Evolutionary conservation across 64 coral and sea anemone genomes (phyloP), one percentile per base, ranked within the genome.

Genomic region (Montipora capricornis): DNA sequence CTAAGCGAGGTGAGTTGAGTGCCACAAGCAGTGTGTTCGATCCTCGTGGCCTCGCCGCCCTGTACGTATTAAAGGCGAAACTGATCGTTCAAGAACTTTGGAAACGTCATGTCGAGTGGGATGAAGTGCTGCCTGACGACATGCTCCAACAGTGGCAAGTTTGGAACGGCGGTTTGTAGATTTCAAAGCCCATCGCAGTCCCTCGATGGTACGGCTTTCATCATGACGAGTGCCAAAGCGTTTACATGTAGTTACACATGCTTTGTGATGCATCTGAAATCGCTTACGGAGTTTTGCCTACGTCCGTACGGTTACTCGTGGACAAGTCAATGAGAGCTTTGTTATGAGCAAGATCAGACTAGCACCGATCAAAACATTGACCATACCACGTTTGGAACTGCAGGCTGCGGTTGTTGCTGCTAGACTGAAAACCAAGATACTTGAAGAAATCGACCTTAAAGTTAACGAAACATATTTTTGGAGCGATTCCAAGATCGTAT

Each of bases 251-350:
- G 17, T 44, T 79, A 17, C 77, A 50, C 17, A 14, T 79, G 15
- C 51, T 79, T 44, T 79, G 77, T 46, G 46, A 79, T 16, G 48
- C 48, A 3, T 79, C 77, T 16, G 77, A 79, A 60, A n/a, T 26
- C 2, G 89, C 77, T 12, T 91, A 91, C 16, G 67, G 89, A 26
- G 89, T 78, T 61, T 91, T 48, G 79, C 89, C 16, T 89, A 91
- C 46, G 69, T 81, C 9, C 60, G 89, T 3, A 44, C 68, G 46
- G 8, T 66, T 17, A 59, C 3, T 84, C 9, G 22, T 55, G 81
- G 57, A 5, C 47, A 84, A 3, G 67, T 87, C 0, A 51, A 50
- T 12, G 84, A 74, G 20, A 87, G 84, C 10, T 87, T 87, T 29
- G 45, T 73, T 8, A 61, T 87, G 9, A 74, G 84, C 5, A 87